Conservation (phyloP, 2,113 vertebrate species). For the Eurypyga helias region DNA sequence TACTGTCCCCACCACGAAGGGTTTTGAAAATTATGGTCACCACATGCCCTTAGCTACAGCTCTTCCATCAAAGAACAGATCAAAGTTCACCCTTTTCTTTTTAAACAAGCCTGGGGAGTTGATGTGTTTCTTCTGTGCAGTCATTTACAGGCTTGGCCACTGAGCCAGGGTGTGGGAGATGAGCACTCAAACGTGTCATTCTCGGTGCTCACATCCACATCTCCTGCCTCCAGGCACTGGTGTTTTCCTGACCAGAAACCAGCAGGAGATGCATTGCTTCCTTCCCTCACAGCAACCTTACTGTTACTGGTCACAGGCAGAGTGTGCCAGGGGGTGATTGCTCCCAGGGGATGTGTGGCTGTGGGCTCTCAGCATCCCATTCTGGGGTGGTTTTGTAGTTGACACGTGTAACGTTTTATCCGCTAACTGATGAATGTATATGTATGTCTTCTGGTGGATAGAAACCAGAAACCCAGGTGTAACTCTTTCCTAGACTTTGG, state of each 20-base stretch:
- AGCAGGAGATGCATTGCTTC: neutral
- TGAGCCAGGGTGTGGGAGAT: neutral
- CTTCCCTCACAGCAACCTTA: neutral
- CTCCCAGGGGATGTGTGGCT: neutral
- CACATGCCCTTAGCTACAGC: neutral
- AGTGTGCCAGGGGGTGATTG: accelerated
- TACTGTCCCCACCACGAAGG: neutral
- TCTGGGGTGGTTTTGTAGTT: neutral
- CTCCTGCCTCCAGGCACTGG: neutral
- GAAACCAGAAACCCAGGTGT: neutral
- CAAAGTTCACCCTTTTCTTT: neutral
- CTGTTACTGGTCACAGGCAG: neutral
- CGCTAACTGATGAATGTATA: neutral
- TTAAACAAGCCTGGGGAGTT: neutral
- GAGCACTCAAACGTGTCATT: accelerated
- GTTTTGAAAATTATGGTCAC: neutral
- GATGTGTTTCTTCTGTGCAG: neutral
- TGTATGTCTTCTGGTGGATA: accelerated
- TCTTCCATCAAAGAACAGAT: neutral
- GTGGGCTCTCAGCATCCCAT: neutral
- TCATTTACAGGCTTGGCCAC: neutral
- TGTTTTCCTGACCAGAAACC: neutral
- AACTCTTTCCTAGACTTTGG: neutral
- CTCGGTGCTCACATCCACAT: neutral
- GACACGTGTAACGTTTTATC: neutral